Base-by-base conservation (phyloP, 1,140 invertebrate species). In the Leptoteleia sp. region DNA sequence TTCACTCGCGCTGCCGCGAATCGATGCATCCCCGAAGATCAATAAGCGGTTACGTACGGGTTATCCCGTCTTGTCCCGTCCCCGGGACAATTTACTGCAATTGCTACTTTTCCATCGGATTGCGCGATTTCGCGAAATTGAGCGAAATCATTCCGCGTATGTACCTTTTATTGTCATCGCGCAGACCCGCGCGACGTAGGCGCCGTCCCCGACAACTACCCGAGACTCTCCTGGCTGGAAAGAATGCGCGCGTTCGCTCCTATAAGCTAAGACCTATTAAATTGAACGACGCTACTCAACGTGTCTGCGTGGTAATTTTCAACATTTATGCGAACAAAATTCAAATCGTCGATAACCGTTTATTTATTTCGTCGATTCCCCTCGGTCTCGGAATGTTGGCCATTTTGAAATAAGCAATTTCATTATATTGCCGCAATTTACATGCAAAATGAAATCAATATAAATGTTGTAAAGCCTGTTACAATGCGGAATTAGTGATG, bases 11-110 rank as follows among this genome's bases (percentile, higher is more conserved):
- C 50, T 9, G 5, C 55, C 54, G 43, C 4, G 57, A 22, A 71
- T 61, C 67, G 71, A 77, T 77, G 61, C 45, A 57, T 62, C 37
- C 59, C 67, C 52, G 19, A 40, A 47, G 55, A 72, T 78, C 76
- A 62, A 78, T 72, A 78, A 72, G 17, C 38, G 17, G 38, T 61
- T 52, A 50, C n/a, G n/a, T n/a, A n/a, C n/a, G n/a, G n/a, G n/a
- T n/a, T n/a, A n/a, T n/a, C n/a, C 50, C 31, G 33, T 47, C 70
- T 64, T 31, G 52, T 27, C 42, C 54, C 19, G 45, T 33, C 37
- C 48, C 31, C 22, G 15, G 52, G 40, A 55, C 61, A 59, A 65
- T 65, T 62, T 72, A 62, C 33, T 25, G 13, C 2, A 37, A 40
- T 73, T 42, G 42, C 50, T 57, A 48, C 50, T 64, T 64, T 64